Evolutionary conservation across 53 echinoderm and acorn worm species (phyloP).

Genomic region (Antedon mediterranea): DNA sequence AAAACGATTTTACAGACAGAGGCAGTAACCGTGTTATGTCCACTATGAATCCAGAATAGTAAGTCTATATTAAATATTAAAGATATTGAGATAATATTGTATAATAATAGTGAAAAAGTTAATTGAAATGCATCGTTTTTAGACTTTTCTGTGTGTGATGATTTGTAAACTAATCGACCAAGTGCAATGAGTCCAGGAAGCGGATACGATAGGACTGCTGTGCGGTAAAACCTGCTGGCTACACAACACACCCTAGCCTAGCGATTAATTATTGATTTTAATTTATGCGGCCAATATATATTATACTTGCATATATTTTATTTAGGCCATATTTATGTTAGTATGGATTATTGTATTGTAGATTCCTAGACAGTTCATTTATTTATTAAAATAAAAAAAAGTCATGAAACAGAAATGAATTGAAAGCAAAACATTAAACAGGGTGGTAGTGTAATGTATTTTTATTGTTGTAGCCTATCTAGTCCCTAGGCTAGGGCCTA

Average conservation of each 20-base stretch:
- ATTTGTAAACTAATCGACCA: background rate
- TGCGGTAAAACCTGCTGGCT: background rate
- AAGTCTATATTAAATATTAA: slow-evolving; percentile 33
- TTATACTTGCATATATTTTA: background rate
- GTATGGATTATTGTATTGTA: too few relatives aligned
- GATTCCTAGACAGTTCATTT: too few relatives aligned
- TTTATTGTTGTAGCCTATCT: too few relatives aligned
- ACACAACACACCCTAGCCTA: background rate
- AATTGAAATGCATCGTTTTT: background rate
- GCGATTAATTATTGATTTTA: background rate
- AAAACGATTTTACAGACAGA: slow-evolving; percentile 3
- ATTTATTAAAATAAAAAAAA: too few relatives aligned
- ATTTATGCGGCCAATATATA: background rate
- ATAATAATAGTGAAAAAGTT: background rate
- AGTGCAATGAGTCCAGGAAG: background rate
- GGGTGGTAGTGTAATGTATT: too few relatives aligned
- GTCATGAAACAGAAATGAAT: too few relatives aligned
- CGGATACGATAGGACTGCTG: background rate
- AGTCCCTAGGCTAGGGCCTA: too few relatives aligned
- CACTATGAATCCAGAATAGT: slow-evolving; percentile 99
- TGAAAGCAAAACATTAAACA: too few relatives aligned
- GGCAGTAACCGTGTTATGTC: slow-evolving; percentile 68
- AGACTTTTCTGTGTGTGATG: background rate
- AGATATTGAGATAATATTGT: background rate
- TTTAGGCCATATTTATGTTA: background rate